Evolutionary conservation across 2,888 invertebrate genomes (phyloP), one percentile per base, ranked within the genome.

Genomic region (Standfussiana lucernea): DNA sequence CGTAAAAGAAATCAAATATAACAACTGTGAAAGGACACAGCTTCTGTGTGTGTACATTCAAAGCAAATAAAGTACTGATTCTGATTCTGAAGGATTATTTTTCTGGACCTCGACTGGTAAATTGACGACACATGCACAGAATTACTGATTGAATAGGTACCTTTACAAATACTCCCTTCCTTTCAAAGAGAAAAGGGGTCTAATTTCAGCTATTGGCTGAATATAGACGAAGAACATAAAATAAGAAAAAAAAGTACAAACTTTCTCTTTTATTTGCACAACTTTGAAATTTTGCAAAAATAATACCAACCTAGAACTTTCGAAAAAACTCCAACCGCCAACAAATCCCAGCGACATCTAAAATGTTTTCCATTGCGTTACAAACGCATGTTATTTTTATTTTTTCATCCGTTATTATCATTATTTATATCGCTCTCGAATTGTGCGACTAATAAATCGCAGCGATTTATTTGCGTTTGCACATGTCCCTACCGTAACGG

Each of bases 351-450:
- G 78, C 69, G 71, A 87, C 86, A 72, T 88, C 77, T 80, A 80
- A 83, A 87, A 75, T 82, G 82, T 85, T 85, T 86, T 85, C 80
- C 82, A 83, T 87, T 87, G 84, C 88, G 83, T 87, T 86, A 87
- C 87, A 85, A 88, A 87, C 86, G 89, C 83, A 85, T 90, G 75
- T 70, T 81, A 67, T 90, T 89, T 89, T 90, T 89, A 92, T 91
- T 92, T 73, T 94, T 93, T 91, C 91, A 92, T 90, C 86, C 84
- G 89, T 90, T 91, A 93, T 93, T 92, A 92, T 91, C 90, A 89
- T 94, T 92, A 94, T 93, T 94, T 93, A 93, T 90, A 90, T 89
- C 89, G 84, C 78, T 76, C 88, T 85, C 85, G 88, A 89, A 89
- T 90, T 88, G 82, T 84, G 81, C 80, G 77, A 84, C 80, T 80